A percentile compares a stretch with the other conserved stretches of the same genome.
These are phyloP conservation scores for Muntiacus reevesi DNA, from an alignment of 2,113 vertebrate species.

Conservation along the genomic window DNA sequence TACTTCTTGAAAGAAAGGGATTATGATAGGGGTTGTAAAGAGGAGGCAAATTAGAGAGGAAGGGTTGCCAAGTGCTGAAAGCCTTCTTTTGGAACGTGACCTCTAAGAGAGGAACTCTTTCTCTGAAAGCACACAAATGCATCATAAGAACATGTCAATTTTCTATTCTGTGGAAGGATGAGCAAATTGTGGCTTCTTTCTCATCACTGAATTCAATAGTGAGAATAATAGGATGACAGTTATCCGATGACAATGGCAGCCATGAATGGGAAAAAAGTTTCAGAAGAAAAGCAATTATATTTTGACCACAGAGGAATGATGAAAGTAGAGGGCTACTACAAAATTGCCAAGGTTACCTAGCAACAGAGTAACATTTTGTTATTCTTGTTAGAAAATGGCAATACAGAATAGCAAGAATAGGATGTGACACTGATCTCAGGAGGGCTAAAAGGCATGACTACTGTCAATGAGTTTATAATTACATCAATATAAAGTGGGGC, in stretches of 20 bases:
- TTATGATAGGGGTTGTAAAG: background rate
- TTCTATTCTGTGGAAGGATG: conserved; percentile 54
- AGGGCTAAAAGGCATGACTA: background rate
- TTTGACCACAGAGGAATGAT: conserved; percentile 53
- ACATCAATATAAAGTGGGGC: background rate
- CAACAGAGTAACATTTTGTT: conserved; percentile 36
- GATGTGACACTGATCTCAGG: background rate
- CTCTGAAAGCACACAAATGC: conserved; percentile 8
- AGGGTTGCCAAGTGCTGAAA: background rate
- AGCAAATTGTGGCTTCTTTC: conserved; percentile 59
- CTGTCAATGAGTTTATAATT: background rate
- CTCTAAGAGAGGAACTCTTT: background rate
- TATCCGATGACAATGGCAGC: conserved; percentile 29
- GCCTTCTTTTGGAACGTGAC: conserved; percentile 3
- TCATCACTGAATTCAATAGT: conserved; percentile 52
- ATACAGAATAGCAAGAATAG: conserved; percentile 3
- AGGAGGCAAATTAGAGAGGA: background rate
- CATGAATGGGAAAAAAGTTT: conserved; percentile 15
- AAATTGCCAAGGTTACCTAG: conserved; percentile 46
- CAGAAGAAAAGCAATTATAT: conserved; percentile 63
- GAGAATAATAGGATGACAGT: conserved; percentile 45
- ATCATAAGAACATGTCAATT: conserved; percentile 24
- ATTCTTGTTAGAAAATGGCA: conserved; percentile 50
- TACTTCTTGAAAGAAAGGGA: background rate
- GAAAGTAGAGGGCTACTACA: background rate